A percentile compares a stretch with the other conserved stretches of the same genome.
phyloP scores from a whole-genome alignment of 35 echinoderm and acorn worm species.

The Ptychodera flava region DNA sequence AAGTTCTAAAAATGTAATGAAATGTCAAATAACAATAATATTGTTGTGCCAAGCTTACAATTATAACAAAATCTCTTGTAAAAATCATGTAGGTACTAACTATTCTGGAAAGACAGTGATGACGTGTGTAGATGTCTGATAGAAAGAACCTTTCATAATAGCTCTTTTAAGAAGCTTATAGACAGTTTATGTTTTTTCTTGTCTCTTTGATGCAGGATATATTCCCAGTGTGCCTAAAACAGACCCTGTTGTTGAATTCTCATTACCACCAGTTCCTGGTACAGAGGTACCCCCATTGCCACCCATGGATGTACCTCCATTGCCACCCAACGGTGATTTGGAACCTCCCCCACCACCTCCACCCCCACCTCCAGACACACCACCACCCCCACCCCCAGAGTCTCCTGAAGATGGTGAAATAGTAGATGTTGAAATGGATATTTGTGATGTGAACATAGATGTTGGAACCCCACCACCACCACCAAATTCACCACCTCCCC shows the following conservation, averaged over 20 bases:
- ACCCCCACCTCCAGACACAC: slow-evolving; percentile 18
- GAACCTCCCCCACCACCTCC: slow-evolving; percentile 35
- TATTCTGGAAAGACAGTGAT: no score
- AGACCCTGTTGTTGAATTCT: background rate
- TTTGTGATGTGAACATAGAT: background rate
- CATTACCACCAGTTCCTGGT: slow-evolving; percentile 7
- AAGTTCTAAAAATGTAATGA: no score
- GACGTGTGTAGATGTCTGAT: no score
- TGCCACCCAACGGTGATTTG: slow-evolving; percentile 43
- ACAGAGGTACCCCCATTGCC: slow-evolving; percentile 32
- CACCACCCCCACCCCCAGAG: slow-evolving; percentile 22
- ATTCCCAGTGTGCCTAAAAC: background rate
- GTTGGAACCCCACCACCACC: slow-evolving; percentile 15
- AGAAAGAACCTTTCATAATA: no score
- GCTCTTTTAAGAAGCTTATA: background rate
- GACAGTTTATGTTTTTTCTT: no score
- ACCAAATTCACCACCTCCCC: slow-evolving; percentile 54
- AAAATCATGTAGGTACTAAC: no score
- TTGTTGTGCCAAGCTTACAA: no score
- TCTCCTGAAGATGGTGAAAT: background rate
- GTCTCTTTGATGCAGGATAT: background rate
- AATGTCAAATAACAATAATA: no score
- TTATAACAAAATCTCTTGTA: no score
- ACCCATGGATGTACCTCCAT: slow-evolving; percentile 10
- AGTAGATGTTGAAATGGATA: background rate